These are phyloP conservation scores for Lasioglossum calceatum DNA, from an alignment of 2,888 invertebrate species.

Conservation along the genomic window DNA sequence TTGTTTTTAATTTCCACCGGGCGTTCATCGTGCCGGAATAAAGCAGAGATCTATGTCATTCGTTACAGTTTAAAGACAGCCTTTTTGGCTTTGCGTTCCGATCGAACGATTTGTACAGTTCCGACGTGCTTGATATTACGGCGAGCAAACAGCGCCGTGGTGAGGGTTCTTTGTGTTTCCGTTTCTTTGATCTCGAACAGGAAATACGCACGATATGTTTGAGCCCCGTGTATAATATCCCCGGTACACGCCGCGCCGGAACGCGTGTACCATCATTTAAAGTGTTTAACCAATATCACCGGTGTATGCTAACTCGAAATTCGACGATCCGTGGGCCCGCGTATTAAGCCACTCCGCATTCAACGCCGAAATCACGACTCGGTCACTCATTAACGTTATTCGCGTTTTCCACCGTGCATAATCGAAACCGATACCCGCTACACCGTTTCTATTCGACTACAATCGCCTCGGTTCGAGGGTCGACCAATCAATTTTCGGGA, in stretches of 20 bases:
- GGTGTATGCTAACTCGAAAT: conserved; percentile 4
- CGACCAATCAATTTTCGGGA: background rate
- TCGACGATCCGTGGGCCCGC: background rate
- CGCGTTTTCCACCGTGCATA: background rate
- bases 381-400: background rate
- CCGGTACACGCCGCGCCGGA: background rate
- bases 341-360: background rate
- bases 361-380: background rate
- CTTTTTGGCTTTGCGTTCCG: background rate
- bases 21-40: background rate
- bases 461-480: background rate
- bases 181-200: conserved; percentile 28
- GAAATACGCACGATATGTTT: conserved; percentile 16
- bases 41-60: background rate
- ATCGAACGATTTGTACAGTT: conserved; percentile 1
- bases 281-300: conserved; percentile 32
- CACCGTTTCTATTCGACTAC: background rate
- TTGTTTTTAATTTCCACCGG: background rate
- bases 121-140: conserved; percentile 17
- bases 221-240: background rate
- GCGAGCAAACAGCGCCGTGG: background rate
- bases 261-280: conserved; percentile 17
- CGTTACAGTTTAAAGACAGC: conserved; percentile 4
- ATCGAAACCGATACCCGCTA: background rate
- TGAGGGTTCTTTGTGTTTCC: conserved; percentile 5